Percentiles rank a stretch among this genome's conserved stretches.
Conservation (phyloP, 2,113 vertebrate genomes). For the Loxodonta africana region DNA sequence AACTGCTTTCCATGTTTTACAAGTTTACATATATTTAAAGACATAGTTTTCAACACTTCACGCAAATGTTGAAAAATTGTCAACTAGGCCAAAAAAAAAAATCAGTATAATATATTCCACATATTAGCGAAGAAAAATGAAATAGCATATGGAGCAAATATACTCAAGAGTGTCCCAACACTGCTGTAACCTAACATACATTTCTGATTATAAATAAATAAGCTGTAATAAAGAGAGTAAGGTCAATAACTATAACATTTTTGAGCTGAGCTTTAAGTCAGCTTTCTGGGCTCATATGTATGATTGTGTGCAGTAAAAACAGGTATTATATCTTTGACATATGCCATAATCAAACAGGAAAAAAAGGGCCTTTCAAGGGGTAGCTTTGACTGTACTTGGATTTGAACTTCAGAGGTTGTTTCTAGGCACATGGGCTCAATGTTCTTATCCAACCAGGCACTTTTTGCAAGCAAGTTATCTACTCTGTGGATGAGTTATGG, state of each 20-base stretch:
- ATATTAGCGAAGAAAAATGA: neutral
- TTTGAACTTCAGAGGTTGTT: neutral
- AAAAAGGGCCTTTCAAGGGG: neutral
- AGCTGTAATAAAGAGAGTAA: neutral
- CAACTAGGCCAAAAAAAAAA: neutral
- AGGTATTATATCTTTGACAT: neutral
- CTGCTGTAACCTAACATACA: neutral
- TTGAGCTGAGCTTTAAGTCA: neutral
- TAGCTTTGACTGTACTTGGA: neutral
- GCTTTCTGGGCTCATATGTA: neutral
- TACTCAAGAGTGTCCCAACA: neutral
- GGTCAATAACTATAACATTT: neutral
- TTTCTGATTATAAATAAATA: neutral
- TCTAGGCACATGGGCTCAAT: neutral
- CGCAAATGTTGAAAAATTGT: conserved; percentile 31
- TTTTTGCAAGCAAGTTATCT: neutral
- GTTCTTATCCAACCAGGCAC: neutral
- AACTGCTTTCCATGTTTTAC: conserved; percentile 14
- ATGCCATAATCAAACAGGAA: neutral
- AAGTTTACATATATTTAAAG: conserved; percentile 33
- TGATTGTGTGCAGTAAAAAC: neutral
- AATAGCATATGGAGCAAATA: conserved; percentile 17
- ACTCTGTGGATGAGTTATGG: neutral
- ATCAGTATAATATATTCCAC: neutral
- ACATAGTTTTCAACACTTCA: conserved; percentile 34